Evolutionary conservation across 2,113 vertebrate genomes (phyloP).

Genomic region (Ochotona curzoniae): DNA sequence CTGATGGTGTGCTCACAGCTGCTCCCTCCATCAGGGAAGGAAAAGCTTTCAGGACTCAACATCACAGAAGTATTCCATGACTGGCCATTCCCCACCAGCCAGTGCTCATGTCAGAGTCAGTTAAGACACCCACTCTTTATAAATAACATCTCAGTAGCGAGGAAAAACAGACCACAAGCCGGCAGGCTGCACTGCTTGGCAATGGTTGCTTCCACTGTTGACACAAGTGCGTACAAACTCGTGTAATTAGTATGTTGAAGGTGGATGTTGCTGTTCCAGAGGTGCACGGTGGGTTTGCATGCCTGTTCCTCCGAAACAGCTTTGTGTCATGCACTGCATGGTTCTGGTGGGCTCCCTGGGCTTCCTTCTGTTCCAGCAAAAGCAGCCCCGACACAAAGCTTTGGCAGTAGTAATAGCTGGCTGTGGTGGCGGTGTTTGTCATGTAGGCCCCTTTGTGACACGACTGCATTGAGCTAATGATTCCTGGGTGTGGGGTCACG

Average conservation of each 20-base stretch:
- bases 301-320: rapidly evolving
- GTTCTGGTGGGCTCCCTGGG: rapidly evolving
- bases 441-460: too few species aligned
- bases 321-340: not conserved
- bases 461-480: not conserved
- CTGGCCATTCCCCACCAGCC: too few species aligned
- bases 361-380: not conserved
- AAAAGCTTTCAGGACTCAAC: too few species aligned
- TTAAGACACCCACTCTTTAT: not conserved
- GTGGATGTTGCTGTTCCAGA: not conserved
- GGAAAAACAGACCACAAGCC: not conserved
- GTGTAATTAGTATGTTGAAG: not conserved
- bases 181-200: not conserved
- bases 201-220: rapidly evolving
- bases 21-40: too few species aligned
- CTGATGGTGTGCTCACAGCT: too few species aligned
- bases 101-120: not conserved
- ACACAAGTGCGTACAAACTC: not conserved
- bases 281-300: rapidly evolving
- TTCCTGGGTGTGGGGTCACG: slow-evolving; percentile 49
- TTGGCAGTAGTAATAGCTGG: too few species aligned
- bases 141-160: not conserved
- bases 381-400: not conserved
- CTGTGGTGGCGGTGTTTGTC: too few species aligned
- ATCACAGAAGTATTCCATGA: too few species aligned